These are phyloP conservation scores for Arizona elegans DNA, from an alignment of 2,113 vertebrate genomes.

Conservation along the genomic window DNA sequence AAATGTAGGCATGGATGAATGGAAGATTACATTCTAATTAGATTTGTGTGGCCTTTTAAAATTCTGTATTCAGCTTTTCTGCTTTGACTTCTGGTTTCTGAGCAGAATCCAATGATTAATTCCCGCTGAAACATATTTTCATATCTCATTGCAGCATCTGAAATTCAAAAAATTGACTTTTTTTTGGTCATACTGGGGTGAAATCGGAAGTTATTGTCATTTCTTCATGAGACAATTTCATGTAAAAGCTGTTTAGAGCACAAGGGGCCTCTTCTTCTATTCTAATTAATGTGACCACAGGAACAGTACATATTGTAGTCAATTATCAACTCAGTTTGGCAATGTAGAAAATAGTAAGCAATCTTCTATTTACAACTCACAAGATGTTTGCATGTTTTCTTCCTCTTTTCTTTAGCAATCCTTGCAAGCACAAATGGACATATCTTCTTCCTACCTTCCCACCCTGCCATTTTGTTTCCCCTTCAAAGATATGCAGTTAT, in stretches of 20 bases:
- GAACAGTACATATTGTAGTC: conserved; percentile 35
- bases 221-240: conserved; percentile 30
- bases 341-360: conserved; percentile 52
- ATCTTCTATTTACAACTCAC: conserved; percentile 37
- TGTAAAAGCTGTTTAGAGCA: background rate
- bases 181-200: conserved; percentile 1
- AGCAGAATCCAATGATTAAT: conserved; percentile 16
- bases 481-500: conserved; percentile 6
- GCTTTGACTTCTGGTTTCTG: conserved; percentile 17
- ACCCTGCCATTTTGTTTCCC: background rate
- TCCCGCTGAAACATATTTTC: conserved; percentile 14
- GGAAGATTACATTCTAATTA: background rate
- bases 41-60: background rate
- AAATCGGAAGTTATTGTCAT: background rate
- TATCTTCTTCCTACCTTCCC: background rate
- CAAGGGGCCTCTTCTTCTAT: background rate
- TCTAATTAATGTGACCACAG: background rate
- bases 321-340: conserved; percentile 44
- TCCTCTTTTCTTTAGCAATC: conserved; percentile 27
- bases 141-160: background rate
- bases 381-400: conserved; percentile 16
- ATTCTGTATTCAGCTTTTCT: background rate
- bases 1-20: background rate
- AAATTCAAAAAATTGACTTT: conserved; percentile 5
- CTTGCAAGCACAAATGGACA: background rate